These are phyloP conservation scores for Mactra quadrangularis DNA, from an alignment of 1,140 invertebrate genomes.

Conservation along the genomic window DNA sequence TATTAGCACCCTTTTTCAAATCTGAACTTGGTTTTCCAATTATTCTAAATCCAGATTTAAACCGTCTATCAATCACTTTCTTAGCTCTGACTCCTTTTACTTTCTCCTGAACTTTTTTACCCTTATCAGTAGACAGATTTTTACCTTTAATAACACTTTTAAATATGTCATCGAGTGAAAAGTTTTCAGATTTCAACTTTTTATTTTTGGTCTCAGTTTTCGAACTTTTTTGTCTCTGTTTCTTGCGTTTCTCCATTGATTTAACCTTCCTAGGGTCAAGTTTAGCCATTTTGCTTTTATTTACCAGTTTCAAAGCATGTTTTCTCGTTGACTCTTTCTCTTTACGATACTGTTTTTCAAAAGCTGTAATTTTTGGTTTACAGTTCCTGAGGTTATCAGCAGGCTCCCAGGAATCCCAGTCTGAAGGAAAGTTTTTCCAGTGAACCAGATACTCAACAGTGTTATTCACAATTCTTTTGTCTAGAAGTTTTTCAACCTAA, in stretches of 20 bases:
- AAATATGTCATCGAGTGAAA: conserved; percentile 38
- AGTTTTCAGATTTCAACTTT: neutral
- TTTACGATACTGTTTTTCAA: conserved; percentile 62
- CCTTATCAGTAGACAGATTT: neutral
- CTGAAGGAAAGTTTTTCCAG: conserved; percentile 72
- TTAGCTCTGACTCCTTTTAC: conserved; percentile 12
- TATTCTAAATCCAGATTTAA: no score
- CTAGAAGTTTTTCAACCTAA: conserved; percentile 72
- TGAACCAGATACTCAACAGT: conserved; percentile 70
- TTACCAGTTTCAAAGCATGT: conserved; percentile 63
- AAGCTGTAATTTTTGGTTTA: conserved; percentile 63
- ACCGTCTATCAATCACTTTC: no score
- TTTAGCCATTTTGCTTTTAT: conserved; percentile 60
- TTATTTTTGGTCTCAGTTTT: conserved; percentile 17
- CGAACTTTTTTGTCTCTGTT: conserved; percentile 33
- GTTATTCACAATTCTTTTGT: conserved; percentile 58
- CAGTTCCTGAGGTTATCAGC: conserved; percentile 68
- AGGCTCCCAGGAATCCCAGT: conserved; percentile 79
- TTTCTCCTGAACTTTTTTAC: conserved; percentile 27
- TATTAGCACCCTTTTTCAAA: conserved; percentile 13
- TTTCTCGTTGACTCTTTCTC: conserved; percentile 20
- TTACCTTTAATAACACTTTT: conserved; percentile 22
- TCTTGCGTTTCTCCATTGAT: conserved; percentile 1
- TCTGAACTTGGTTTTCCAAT: no score
- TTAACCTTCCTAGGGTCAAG: neutral